phyloP scores from a whole-genome alignment of 2,113 vertebrate genomes.

The Cyprinodon variegatus region DNA sequence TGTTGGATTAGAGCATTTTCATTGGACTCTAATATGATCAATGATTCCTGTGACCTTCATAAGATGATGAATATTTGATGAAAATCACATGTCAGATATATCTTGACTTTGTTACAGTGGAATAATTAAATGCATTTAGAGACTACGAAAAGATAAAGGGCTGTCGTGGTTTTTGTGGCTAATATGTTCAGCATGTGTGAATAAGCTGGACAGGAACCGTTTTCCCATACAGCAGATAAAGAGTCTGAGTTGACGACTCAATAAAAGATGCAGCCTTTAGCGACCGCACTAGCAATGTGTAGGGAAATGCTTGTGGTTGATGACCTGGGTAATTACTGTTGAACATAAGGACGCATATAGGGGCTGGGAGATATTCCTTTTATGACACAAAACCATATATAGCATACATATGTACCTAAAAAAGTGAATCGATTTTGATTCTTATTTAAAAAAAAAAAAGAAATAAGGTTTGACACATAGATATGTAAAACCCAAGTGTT shows the following conservation, averaged over 20 bases:
- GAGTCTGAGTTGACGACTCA: slow-evolving; percentile 20
- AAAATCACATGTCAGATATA: slow-evolving; percentile 46
- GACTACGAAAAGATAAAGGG: not conserved
- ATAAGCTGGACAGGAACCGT: not conserved
- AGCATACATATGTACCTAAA: too few species aligned
- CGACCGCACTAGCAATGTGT: not conserved
- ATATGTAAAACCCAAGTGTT: not conserved
- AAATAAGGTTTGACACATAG: not conserved
- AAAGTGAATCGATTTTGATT: too few species aligned
- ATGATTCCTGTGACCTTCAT: slow-evolving; percentile 55
- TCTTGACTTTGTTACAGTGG: slow-evolving; percentile 41
- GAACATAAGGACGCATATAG: slow-evolving; percentile 25
- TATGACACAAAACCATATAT: not conserved
- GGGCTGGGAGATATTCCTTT: slow-evolving; percentile 15
- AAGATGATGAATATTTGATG: slow-evolving; percentile 48
- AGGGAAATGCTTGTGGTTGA: slow-evolving; percentile 4
- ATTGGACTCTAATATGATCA: slow-evolving; percentile 59
- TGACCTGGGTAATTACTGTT: slow-evolving; percentile 31
- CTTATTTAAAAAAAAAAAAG: too few species aligned
- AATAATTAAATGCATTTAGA: slow-evolving; percentile 1
- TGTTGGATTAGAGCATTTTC: slow-evolving; percentile 48
- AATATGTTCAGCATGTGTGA: not conserved
- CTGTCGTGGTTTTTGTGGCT: not conserved
- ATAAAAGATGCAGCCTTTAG: slow-evolving; percentile 21
- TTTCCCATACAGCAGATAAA: slow-evolving; percentile 1